Base-by-base conservation (phyloP, 2,888 invertebrate species). In the Caenorhabditis macrosperma region DNA sequence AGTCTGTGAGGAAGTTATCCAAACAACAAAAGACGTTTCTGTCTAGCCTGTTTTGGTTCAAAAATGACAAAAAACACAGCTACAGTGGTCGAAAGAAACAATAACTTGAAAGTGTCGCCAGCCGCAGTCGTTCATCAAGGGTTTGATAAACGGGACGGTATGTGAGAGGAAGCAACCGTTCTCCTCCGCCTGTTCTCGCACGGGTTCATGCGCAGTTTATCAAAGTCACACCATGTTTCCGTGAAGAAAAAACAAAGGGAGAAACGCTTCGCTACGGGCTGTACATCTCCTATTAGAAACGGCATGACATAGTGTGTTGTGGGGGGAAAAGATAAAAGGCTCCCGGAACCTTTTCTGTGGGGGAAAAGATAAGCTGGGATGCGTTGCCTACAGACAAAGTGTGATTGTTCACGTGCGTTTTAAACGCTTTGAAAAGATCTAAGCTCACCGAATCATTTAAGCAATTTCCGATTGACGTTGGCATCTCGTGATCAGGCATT, bases 41-140 rank as follows among this genome's bases (percentile, higher is more conserved):
- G n/a, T n/a, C n/a, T 57, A 57, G 55, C 44, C 28, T 46, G 22
- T 44, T 67, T 67, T 67, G 57, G 55, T 67, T 46, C 33, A 44
- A 57, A 38, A 46, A 6, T 22, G 22, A 67, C 44, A 44, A 57
- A 20, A 50, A 15, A 48, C 57, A 60, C 24, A 68, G 15, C 46
- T 44, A 46, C 15, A 59, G 5, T 24, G 54, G 33, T 46, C 33
- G 7, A 20, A 68, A 55, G 33, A 12, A 68, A 17, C 68, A 48
- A 68, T 57, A 59, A 54, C 48, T 57, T 6, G 26, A 48, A 44
- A 38, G 30, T 24, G 46, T 44, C 38, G 41, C 26, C n/a, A n/a
- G 12, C 38, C 50, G 35, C 44, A 41, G 68, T 41, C 52, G 68
- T 69, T 59, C 68, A 69, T 69, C 41, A 69, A 50, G 60, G 17